A percentile compares a stretch with the other conserved stretches of the same genome.
These are phyloP conservation scores for Tubiluchus corallicola DNA, from an alignment of 2,888 invertebrate genomes.

Conservation along the genomic window DNA sequence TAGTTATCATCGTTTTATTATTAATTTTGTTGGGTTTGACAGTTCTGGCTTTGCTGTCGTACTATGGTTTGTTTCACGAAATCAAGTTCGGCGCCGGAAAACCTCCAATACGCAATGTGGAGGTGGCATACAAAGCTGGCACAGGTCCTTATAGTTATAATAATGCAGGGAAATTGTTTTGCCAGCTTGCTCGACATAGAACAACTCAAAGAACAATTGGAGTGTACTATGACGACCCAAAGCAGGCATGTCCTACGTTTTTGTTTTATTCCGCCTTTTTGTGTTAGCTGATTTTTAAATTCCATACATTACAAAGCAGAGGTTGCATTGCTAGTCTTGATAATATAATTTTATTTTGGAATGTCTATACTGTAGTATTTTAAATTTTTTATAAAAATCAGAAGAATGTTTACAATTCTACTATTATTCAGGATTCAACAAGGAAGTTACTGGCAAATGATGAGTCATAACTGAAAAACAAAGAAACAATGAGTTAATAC, in stretches of 20 bases:
- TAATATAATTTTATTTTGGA: too few relatives aligned
- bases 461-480: too few relatives aligned
- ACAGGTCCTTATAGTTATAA: slow-evolving; percentile 28
- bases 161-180: slow-evolving; percentile 28
- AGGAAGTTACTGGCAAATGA: too few relatives aligned
- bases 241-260: slow-evolving; percentile 24
- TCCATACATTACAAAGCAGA: too few relatives aligned
- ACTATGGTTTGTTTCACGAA: slow-evolving; percentile 25
- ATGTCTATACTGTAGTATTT: too few relatives aligned
- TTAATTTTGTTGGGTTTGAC: slow-evolving; percentile 21
- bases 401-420: too few relatives aligned
- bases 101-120: slow-evolving; percentile 23
- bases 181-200: too few relatives aligned
- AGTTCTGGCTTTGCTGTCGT: slow-evolving; percentile 18
- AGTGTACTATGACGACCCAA: slow-evolving; percentile 32
- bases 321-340: too few relatives aligned
- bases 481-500: too few relatives aligned
- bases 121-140: slow-evolving; percentile 30
- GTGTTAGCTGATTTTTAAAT: too few relatives aligned
- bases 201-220: slow-evolving; percentile 29
- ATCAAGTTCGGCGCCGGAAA: slow-evolving; percentile 27
- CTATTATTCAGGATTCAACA: too few relatives aligned
- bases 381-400: too few relatives aligned
- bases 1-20: slow-evolving; percentile 19
- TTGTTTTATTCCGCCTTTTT: not conserved